Conservation (phyloP, 2,888 invertebrate species). For the Caenorhabditis imperialis region DNA sequence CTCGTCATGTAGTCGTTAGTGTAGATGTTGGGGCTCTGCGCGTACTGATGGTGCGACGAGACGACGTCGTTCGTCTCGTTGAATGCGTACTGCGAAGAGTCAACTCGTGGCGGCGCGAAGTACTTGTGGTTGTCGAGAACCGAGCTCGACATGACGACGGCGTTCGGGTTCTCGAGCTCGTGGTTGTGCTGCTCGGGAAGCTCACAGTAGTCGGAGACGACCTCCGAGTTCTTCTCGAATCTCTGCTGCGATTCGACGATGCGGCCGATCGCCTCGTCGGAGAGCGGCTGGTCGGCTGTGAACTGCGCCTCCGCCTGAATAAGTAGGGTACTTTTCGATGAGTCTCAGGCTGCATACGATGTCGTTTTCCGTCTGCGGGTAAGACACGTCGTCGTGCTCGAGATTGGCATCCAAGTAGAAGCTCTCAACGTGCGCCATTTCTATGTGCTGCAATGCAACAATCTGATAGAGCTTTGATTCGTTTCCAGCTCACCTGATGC, state of each 20-base stretch:
- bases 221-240: slow-evolving; percentile 14
- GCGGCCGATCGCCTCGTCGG: slow-evolving; percentile 16
- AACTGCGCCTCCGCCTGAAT: slow-evolving; percentile 14
- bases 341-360: slow-evolving; percentile 5
- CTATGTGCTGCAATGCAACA: too few species aligned
- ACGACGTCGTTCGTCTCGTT: slow-evolving; percentile 8
- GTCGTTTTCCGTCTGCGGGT: neutral
- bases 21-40: slow-evolving; percentile 42
- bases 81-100: slow-evolving; percentile 31
- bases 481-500: slow-evolving; percentile 12
- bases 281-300: slow-evolving; percentile 21
- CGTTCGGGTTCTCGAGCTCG: slow-evolving; percentile 19
- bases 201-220: slow-evolving; percentile 30
- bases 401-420: slow-evolving; percentile 38
- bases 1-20: slow-evolving; percentile 44
- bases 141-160: slow-evolving; percentile 23
- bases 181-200: neutral
- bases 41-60: slow-evolving; percentile 36
- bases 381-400: slow-evolving; percentile 20
- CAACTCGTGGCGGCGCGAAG: slow-evolving; percentile 27
- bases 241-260: slow-evolving; percentile 14
- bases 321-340: neutral
- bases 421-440: slow-evolving; percentile 47
- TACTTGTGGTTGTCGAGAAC: slow-evolving; percentile 41
- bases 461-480: neutral